Conservation (phyloP, 2,888 invertebrate genomes). For the Oligia fasciuncula region DNA sequence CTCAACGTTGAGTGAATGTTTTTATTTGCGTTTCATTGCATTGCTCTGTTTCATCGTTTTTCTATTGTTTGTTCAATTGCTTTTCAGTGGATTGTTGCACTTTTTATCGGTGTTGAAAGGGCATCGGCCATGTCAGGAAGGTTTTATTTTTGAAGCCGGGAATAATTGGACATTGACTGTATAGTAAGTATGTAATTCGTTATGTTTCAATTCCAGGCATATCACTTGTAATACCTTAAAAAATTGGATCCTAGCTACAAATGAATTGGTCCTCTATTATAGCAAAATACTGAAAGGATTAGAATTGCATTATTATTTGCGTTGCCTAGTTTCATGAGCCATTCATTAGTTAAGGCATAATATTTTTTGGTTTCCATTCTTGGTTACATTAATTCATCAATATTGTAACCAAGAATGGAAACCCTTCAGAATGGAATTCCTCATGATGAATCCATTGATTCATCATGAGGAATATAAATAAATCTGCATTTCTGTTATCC, state of each 20-base stretch:
- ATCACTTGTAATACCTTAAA: not conserved
- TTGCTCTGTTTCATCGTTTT: slow-evolving; percentile 54
- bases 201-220: no score
- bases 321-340: no score
- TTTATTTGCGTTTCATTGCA: slow-evolving; percentile 56
- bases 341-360: not conserved
- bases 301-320: not conserved
- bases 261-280: not conserved
- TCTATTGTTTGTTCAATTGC: slow-evolving; percentile 57
- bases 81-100: slow-evolving; percentile 44
- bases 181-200: not conserved
- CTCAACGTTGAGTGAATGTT: slow-evolving; percentile 52
- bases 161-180: not conserved
- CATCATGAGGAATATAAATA: not conserved
- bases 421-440: no score
- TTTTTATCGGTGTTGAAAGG: slow-evolving; percentile 44
- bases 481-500: not conserved
- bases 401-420: not conserved
- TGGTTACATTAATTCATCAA: not conserved
- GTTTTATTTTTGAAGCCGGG: not conserved
- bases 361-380: not conserved
- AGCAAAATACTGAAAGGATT: not conserved
- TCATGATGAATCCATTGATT: no score
- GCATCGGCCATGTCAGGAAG: slow-evolving; percentile 7
- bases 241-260: not conserved